phyloP scores from a whole-genome alignment of 2,888 invertebrate genomes.

The Corbicula japonica region DNA sequence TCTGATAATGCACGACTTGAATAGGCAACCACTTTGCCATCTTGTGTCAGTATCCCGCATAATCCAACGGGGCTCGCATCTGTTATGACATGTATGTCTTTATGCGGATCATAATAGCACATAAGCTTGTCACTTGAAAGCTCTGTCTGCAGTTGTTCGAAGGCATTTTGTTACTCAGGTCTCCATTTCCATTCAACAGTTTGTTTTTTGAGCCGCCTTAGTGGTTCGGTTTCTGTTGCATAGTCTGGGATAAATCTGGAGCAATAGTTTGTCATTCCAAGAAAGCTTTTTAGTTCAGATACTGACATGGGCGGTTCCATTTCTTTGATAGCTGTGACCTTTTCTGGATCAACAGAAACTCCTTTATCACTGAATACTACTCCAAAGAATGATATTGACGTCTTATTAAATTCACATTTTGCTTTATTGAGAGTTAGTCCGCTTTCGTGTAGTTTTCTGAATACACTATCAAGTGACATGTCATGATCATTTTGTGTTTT shows the following conservation, averaged over 20 bases:
- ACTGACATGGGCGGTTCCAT: constrained; percentile 57
- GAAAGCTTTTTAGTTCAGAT: constrained; percentile 67
- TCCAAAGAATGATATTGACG: constrained; percentile 60
- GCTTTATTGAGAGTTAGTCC: constrained; percentile 69
- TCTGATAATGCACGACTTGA: constrained; percentile 61
- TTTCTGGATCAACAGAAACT: constrained; percentile 63
- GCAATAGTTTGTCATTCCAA: constrained; percentile 72
- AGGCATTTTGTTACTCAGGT: constrained; percentile 59
- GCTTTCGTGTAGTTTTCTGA: constrained; percentile 53
- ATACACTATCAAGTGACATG: constrained; percentile 70
- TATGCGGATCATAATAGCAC: constrained; percentile 59
- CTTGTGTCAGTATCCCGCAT: constrained; percentile 60
- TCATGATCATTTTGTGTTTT: constrained; percentile 79
- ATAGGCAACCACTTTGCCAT: constrained; percentile 58
- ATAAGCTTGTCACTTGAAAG: constrained; percentile 62
- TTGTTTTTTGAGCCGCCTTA: constrained; percentile 66
- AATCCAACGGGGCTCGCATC: constrained; percentile 69
- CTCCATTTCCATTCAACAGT: constrained; percentile 63
- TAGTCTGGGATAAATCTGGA: constrained; percentile 70
- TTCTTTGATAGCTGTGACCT: constrained; percentile 65
- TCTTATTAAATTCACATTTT: constrained; percentile 77
- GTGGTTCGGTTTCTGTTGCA: constrained; percentile 67
- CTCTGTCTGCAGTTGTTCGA: constrained; percentile 52
- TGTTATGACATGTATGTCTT: constrained; percentile 54
- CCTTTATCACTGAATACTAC: constrained; percentile 50